Evolutionary conservation across 2,888 invertebrate genomes (phyloP).

Genomic region (Lithophane ornitopus): DNA sequence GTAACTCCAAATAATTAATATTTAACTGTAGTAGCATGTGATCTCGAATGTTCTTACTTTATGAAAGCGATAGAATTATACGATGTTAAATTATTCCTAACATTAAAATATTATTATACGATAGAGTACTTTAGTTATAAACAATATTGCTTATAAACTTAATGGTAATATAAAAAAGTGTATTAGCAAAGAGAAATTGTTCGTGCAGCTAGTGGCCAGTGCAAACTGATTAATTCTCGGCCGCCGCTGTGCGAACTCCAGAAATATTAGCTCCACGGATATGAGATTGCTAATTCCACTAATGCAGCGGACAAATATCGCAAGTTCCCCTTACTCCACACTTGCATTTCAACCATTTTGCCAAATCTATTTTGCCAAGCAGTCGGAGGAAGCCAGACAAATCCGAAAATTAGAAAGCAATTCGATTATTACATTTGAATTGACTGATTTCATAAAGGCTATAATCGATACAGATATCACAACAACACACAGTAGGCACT

Average conservation of each 20-base stretch:
- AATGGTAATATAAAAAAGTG: slow-evolving; percentile 55
- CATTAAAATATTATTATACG: slow-evolving; percentile 42
- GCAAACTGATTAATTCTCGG: slow-evolving; percentile 88
- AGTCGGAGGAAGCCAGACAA: slow-evolving; percentile 55
- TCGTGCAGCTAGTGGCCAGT: slow-evolving; percentile 74
- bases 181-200: slow-evolving; percentile 70
- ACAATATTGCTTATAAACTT: slow-evolving; percentile 55
- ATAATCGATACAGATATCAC: slow-evolving; percentile 57
- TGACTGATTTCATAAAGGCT: slow-evolving; percentile 31
- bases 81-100: slow-evolving; percentile 25
- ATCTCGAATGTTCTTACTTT: slow-evolving; percentile 9
- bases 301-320: slow-evolving; percentile 89
- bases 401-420: slow-evolving; percentile 55
- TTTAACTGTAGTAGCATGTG: slow-evolving; percentile 1
- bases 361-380: slow-evolving; percentile 68
- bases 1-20: slow-evolving; percentile 14
- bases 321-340: slow-evolving; percentile 78
- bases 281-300: slow-evolving; percentile 90
- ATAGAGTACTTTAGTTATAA: slow-evolving; percentile 30
- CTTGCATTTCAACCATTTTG: slow-evolving; percentile 77
- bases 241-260: slow-evolving; percentile 83
- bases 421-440: slow-evolving; percentile 38
- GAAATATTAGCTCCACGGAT: slow-evolving; percentile 87
- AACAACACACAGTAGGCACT: slow-evolving; percentile 18
- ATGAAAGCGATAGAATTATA: slow-evolving; percentile 22